Evolutionary conservation across 2,888 invertebrate species (phyloP), one percentile per base, ranked within the genome.

Genomic region (Horisme vitalbata): DNA sequence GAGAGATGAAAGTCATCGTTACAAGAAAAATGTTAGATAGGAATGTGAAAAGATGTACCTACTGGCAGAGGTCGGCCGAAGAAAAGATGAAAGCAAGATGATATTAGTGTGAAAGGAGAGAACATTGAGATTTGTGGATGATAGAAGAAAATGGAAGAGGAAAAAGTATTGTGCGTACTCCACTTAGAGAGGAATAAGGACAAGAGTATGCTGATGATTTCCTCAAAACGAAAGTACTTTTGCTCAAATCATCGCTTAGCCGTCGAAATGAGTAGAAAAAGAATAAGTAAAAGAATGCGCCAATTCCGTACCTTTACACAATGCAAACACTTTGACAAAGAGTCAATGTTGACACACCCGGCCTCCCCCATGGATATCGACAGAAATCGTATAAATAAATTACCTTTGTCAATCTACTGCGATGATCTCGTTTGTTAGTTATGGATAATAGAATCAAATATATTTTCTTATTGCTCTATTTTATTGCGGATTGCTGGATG

Each of bases 371-470:
- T 43, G 58, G 63, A 67, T 63, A 65, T 68, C 73, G 75, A 71
- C 79, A 79, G 80, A 76, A 82, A 85, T 81, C 81, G 75, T 68
- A 83, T 85, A 84, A 85, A 86, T 87, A 86, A 83, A 86, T 85
- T 84, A 85, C 78, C 73, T 74, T 68, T 79, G 83, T 80, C 85
- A 85, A 82, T 83, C 78, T 75, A 65, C 48, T 43, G 43, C 63
- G 63, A 71, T 75, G 76, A 80, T 79, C 74, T 52, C 55, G 36
- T 55, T 55, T 52, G 52, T 55, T 55, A 57, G 57, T 52, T 55
- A 55, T 41, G 54, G 51, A 39, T 46, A 54, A 54, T 57, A 51
- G 53, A 57, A 52, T 52, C 45, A 46, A 38, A 49, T 51, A 45
- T 31, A 38, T 46, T 53, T 48, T 52, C 26, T 45, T 46, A 53